Base-by-base conservation (phyloP, 1,140 invertebrate genomes). In the Sitobion miscanthi region DNA sequence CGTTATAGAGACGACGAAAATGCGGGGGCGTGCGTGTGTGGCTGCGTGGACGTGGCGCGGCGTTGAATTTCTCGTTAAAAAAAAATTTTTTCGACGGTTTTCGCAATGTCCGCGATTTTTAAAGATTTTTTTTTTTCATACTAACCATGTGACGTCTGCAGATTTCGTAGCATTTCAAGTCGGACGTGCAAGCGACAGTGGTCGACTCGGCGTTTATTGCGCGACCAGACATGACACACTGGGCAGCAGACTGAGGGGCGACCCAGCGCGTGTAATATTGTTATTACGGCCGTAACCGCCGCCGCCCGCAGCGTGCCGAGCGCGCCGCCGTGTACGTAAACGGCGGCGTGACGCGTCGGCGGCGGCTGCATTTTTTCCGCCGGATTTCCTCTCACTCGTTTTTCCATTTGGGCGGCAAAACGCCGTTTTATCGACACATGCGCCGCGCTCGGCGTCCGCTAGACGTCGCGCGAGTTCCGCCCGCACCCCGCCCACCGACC, bases 211-310 rank as follows among this genome's bases (percentile, higher is more conserved):
- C 47, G 77, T 85, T 85, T 30, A 82, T 20, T 49, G n/a, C 23
- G 82, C 91, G 91, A 86, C 91, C 91, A 86, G 82, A 86, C 91
- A 93, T 93, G 91, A 93, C 91, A 93, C 91, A 93, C 91, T 93
- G 91, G 91, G 42, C 35, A 35, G 49, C 77, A 93, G 91, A 93
- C 91, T 49, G 91, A 57, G 25, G 20, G 91, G 52, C 52, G 82
- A 35, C 69, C 45, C 20, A 49, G 23, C 52, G 88, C 89, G 47
- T 35, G 52, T 38, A 42, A 35, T 38, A 83, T 38, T 42, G 17
- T 11, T 83, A 45, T 25, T 42, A 85, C 45, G 14, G 47, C 86
- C 86, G 47, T 38, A 20, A 14, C n/a, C 35, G 49, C 47, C 20
- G 45, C 87, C 87, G 49, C 87, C 62, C 62, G 62, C 1, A 77